Evolutionary conservation across 2,113 vertebrate genomes (phyloP), one percentile per base, ranked within the genome.

Genomic region (Trochalopteron elliotii): DNA sequence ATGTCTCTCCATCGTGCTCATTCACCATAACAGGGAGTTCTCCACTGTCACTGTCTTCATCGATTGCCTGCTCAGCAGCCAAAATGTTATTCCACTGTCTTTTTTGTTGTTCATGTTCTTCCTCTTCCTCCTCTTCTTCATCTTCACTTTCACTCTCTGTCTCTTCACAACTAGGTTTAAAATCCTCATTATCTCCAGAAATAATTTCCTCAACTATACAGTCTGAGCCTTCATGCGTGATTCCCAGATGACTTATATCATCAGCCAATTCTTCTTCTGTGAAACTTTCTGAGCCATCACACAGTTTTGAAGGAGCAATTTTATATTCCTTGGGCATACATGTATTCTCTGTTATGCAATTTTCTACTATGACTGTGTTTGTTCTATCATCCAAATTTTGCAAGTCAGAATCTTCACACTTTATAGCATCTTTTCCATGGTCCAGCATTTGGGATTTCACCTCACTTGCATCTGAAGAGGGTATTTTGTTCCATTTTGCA

Each of bases 151-250:
- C 95, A 90, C 91, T 97, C 93, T 93, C 97, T 56, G 94, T 87
- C 85, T 98, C 97, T 76, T 95, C 96, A 95, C 87, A 97, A 55
- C 91, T 95, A 57, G 89, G 91, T 87, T 97, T 95, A 89, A 87
- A 90, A 83, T 97, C 86, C 70, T 98, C 92, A 69, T 90, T 91
- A 90, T 96, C 92, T 79, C 97, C 98, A 87, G 71, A 95, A 96
- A 96, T 97, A 84, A 98, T 15, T 69, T 98, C 98, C 76, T 98
- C 98, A 37, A 98, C 98, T 70, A 98, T 88, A 95, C 96, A 98
- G 76, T 98, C 98, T 35, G 98, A 97, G 78, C 98, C 98, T 67
- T 98, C 96, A 53, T 60, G 91, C 2, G 88, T 92, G 40, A 93
- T 92, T 47, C 77, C 97, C 56, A 92, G 49, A 39, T 89, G 67